Evolutionary conservation across 2,888 invertebrate species (phyloP), one percentile per base, ranked within the genome.

Genomic region (Diarsia brunnea): DNA sequence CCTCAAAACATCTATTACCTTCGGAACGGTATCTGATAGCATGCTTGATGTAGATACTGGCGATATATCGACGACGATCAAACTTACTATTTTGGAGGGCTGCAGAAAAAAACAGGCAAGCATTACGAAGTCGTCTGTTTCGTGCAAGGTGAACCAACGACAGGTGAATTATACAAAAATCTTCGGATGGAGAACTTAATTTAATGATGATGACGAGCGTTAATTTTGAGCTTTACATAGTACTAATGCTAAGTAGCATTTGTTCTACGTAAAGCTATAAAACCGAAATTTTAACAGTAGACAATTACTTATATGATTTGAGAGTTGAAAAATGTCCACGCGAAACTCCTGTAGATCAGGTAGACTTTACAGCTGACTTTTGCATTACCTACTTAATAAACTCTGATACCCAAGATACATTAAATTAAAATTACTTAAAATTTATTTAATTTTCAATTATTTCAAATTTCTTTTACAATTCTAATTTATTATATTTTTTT

Each of bases 31-130:
- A 8, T 96, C 95, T 2, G 96, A 12, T 96, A 95, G 0, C 53
- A 12, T 43, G n/a, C 97, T 95, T 73, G 97, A 97, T 0, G 95
- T 95, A 43, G 97, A 95, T 2, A 97, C 89, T 0, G 98, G 98
- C 0, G 98, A 97, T 87, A 98, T 97, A 89, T 98, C 98, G 27
- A 97, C 97, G 10, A 98, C 97, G n/a, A 98, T 91, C 69, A 98
- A 92, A 82, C 97, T 97, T 43, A 97, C 95, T 1, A 98, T 96
- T 81, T 97, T 90, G 8, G 94, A 88, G 24, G 97, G 97, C 97
- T 97, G 92, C 53, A 94, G 27, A 69, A 75, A 51, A 69, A 51
- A 75, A 49, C 27, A 71, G 3, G n/a, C 16, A 45, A 14, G 43
- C 14, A 21, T 7, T 61, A 11, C 1, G 4, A 21, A 45, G 7